phyloP scores from a whole-genome alignment of 2,888 invertebrate genomes.

The Rhogogaster chlorosoma region DNA sequence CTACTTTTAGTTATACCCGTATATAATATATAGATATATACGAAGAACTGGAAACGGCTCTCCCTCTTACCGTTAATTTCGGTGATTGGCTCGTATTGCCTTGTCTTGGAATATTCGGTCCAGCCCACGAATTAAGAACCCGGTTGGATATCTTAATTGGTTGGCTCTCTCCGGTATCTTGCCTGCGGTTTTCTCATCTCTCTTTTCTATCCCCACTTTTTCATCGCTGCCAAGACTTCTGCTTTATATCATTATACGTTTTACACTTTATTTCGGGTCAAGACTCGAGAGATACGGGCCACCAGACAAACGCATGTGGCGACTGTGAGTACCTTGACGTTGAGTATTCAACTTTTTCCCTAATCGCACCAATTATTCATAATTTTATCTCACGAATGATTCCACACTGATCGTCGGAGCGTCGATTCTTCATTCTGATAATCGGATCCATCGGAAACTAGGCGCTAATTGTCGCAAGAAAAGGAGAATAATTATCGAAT shows the following conservation, averaged over 20 bases:
- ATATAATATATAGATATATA: neutral
- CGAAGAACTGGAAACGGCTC: slow-evolving; percentile 9
- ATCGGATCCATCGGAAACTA: neutral
- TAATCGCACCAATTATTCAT: neutral
- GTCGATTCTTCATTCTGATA: too few species aligned
- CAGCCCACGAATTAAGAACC: slow-evolving; percentile 66
- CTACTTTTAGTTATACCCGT: neutral
- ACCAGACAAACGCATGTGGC: neutral
- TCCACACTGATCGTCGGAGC: too few species aligned
- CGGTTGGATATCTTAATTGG: slow-evolving; percentile 75
- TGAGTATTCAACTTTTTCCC: neutral
- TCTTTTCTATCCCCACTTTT: slow-evolving; percentile 53
- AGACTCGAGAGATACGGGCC: neutral
- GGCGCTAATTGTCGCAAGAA: neutral
- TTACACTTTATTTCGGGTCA: slow-evolving; percentile 34
- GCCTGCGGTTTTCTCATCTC: slow-evolving; percentile 57
- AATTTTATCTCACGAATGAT: neutral
- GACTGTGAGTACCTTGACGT: neutral
- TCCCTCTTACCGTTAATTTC: slow-evolving; percentile 64
- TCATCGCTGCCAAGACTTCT: slow-evolving; percentile 36
- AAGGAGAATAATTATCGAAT: neutral
- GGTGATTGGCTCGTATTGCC: slow-evolving; percentile 67
- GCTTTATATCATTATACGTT: neutral
- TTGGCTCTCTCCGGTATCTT: slow-evolving; percentile 61
- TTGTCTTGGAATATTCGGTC: slow-evolving; percentile 60